These are phyloP conservation scores for Rambutsinella grinnellia DNA, from an alignment of 2,888 invertebrate genomes.

Conservation along the genomic window DNA sequence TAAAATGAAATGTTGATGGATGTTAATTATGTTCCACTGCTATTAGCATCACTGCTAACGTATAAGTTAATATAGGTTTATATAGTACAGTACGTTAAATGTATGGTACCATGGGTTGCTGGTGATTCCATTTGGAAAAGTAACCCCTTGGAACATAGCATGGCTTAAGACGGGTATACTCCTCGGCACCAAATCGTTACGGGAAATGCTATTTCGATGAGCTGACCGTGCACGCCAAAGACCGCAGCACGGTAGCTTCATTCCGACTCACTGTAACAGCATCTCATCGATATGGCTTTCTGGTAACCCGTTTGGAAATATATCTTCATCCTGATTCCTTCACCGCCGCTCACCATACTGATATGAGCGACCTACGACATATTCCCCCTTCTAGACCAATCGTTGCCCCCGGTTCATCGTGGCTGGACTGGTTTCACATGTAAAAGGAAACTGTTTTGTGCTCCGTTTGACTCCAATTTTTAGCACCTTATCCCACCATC, in stretches of 20 bases:
- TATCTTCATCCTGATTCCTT: constrained; percentile 44
- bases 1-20: constrained; percentile 48
- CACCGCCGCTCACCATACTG: constrained; percentile 19
- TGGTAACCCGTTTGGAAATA: constrained; percentile 32
- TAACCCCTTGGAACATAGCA: constrained; percentile 53
- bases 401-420: constrained; percentile 22
- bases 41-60: constrained; percentile 1
- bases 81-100: constrained; percentile 4
- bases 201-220: constrained; percentile 32
- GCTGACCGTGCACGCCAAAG: background rate
- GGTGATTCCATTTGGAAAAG: constrained; percentile 15
- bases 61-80: constrained; percentile 20
- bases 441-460: constrained; percentile 51
- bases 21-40: constrained; percentile 20
- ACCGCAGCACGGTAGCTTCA: background rate
- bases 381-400: constrained; percentile 37
- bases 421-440: constrained; percentile 39
- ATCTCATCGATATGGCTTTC: constrained; percentile 9
- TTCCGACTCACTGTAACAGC: constrained; percentile 32
- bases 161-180: constrained; percentile 52
- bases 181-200: constrained; percentile 25
- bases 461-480: constrained; percentile 29
- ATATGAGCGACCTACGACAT: constrained; percentile 56
- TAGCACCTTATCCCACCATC: constrained; percentile 46
- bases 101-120: constrained; percentile 14